Percentiles rank a stretch among this genome's conserved stretches.
phyloP scores from a whole-genome alignment of 2,113 vertebrate species.

The Neolamprologus fasciatus region DNA sequence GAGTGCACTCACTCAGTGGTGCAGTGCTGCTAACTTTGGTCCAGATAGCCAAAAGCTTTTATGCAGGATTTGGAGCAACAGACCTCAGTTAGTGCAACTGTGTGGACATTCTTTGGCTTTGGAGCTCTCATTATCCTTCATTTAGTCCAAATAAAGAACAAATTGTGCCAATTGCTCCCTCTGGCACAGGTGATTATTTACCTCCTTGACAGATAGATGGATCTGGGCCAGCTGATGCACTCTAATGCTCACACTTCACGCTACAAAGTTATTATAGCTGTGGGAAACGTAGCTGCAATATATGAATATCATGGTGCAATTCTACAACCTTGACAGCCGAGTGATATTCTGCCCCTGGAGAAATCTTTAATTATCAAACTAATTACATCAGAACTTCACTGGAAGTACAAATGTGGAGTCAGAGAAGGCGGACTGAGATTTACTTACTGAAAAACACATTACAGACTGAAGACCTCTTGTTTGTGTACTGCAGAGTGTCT shows the following conservation, averaged over 20 bases:
- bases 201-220: conserved; percentile 7
- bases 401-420: background rate
- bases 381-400: conserved; percentile 33
- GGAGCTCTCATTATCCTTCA: background rate
- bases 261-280: background rate
- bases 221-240: conserved; percentile 4
- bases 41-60: conserved; percentile 19
- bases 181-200: conserved; percentile 34
- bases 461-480: background rate
- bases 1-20: conserved; percentile 11
- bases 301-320: background rate
- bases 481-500: background rate
- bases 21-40: conserved; percentile 4
- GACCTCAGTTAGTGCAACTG: background rate
- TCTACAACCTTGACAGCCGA: background rate
- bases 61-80: background rate
- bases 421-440: background rate
- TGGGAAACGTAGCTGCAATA: background rate
- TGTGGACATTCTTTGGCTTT: background rate
- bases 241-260: background rate
- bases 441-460: background rate
- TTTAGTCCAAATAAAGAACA: conserved; percentile 40
- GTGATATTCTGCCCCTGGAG: conserved; percentile 1
- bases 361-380: conserved; percentile 38
- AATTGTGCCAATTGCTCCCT: conserved; percentile 15